Evolutionary conservation across 2,888 invertebrate species (phyloP), one percentile per base, ranked within the genome.

Genomic region (Pristionchus maxplancki): DNA sequence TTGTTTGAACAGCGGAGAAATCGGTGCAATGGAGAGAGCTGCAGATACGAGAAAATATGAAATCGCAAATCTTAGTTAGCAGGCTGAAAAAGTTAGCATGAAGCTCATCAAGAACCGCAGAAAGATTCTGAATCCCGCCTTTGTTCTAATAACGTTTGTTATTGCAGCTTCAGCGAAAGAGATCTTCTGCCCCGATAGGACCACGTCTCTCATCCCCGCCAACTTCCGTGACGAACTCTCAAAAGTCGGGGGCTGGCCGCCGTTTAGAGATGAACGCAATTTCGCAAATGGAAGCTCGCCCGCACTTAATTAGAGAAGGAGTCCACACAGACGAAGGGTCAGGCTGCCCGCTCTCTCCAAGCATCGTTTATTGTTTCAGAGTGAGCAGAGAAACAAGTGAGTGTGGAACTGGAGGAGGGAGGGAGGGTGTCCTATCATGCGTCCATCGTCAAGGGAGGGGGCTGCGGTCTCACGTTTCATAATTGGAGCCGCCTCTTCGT

Each of bases 401-500:
- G 24, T 3, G 6, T 1, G 17, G 17, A 28, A 40, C 40, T 1
- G 34, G 50, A 53, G 82, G 34, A 53, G 24, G 82, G 53, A 28
- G 44, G 17, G 34, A 53, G 34, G 34, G 31, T 13, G 44, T n/a
- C 8, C 9, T 24, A 34, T n/a, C n/a, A 31, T 15, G 71, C 5
- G 40, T 34, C 20, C 17, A 50, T 48, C n/a, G 82, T 34, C n/a
- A 34, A 28, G 83, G 48, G 64, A 44, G 64, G 48, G 34, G 50
- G 85, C 2, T 28, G 85, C 62, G 64, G 31, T 31, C 78, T 44
- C 44, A 78, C 78, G 78, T 78, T 78, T 78, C 78, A 78, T 78
- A 78, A 78, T 78, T 78, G 44, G 44, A 74, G 78, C 34, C 88
- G 88, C 89, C 53, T 37, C 67, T 83, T 67, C 64, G 71, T 44